A percentile compares a stretch with the other conserved stretches of the same genome.
phyloP scores from a whole-genome alignment of 2,113 vertebrate species.

The Reinhardtius hippoglossoides region DNA sequence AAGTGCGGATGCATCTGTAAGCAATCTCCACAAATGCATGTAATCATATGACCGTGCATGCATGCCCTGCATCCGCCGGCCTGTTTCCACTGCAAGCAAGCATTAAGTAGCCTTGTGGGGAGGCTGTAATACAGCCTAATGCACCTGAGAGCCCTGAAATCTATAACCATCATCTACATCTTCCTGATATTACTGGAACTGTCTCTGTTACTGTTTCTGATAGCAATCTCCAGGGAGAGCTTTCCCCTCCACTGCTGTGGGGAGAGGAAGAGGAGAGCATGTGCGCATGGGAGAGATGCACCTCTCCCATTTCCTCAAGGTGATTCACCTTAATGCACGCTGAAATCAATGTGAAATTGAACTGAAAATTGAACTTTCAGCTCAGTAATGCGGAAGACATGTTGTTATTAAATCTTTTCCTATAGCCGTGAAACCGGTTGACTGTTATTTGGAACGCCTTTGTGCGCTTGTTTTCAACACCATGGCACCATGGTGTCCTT shows the following conservation, averaged over 20 bases:
- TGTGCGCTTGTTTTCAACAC: conserved; percentile 50
- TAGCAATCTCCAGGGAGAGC: conserved; percentile 76
- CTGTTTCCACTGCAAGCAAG: conserved; percentile 65
- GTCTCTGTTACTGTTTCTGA: conserved; percentile 76
- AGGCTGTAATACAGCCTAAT: conserved; percentile 79
- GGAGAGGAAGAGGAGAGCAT: conserved; percentile 38
- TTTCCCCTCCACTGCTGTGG: conserved; percentile 48
- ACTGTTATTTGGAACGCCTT: conserved; percentile 58
- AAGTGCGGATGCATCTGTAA: conserved; percentile 25
- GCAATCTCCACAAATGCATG: conserved; percentile 40
- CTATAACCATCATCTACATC: conserved; percentile 81
- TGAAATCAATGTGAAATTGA: conserved; percentile 83
- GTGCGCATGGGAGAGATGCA: conserved; percentile 40
- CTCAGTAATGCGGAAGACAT: conserved; percentile 76
- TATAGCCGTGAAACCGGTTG: conserved; percentile 62
- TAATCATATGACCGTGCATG: conserved; percentile 42
- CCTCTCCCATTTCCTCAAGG: conserved; percentile 78
- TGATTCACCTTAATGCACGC: conserved; percentile 81
- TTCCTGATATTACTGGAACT: conserved; percentile 79
- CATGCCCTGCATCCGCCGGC: conserved; percentile 24
- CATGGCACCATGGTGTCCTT: conserved; percentile 30
- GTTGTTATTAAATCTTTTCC: conserved; percentile 81
- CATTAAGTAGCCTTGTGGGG: conserved; percentile 79
- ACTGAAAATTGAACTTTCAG: conserved; percentile 81
- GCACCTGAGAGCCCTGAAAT: conserved; percentile 82